A percentile compares a stretch with the other conserved stretches of the same genome.
These are phyloP conservation scores for Epinotia nisella DNA, from an alignment of 2,888 invertebrate genomes.

Conservation along the genomic window DNA sequence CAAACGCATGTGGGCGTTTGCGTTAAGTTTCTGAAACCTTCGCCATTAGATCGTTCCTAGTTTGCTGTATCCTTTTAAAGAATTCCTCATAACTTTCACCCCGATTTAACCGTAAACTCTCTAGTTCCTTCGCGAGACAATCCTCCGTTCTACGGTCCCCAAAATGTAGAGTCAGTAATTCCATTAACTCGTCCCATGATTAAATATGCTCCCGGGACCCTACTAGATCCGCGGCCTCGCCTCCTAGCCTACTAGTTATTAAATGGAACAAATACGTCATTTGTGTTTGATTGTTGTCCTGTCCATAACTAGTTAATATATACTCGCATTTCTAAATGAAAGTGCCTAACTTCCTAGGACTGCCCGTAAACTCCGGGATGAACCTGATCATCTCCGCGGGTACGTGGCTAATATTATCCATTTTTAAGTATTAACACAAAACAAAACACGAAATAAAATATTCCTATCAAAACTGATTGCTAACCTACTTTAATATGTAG, in stretches of 20 bases:
- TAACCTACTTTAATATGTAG: no score
- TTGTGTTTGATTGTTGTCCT: slow-evolving; percentile 12
- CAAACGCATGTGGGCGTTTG: background rate
- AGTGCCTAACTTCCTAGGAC: slow-evolving; percentile 12
- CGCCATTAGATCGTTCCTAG: slow-evolving; percentile 40
- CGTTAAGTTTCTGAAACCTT: slow-evolving; percentile 40
- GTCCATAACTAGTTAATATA: slow-evolving; percentile 25
- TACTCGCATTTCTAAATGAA: slow-evolving; percentile 45
- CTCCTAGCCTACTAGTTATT: slow-evolving; percentile 44
- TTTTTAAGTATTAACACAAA: background rate
- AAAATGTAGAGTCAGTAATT: slow-evolving; percentile 37
- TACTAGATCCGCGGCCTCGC: slow-evolving; percentile 41
- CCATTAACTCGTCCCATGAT: slow-evolving; percentile 34
- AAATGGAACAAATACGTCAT: slow-evolving; percentile 45
- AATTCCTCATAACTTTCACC: slow-evolving; percentile 46
- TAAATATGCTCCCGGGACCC: slow-evolving; percentile 43
- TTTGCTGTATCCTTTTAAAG: slow-evolving; percentile 46
- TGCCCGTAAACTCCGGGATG: slow-evolving; percentile 7
- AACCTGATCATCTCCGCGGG: background rate
- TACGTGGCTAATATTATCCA: slow-evolving; percentile 9
- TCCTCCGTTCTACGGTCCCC: slow-evolving; percentile 45
- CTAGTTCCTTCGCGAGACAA: slow-evolving; percentile 44
- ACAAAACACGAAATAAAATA: no score
- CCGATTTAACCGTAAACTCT: slow-evolving; percentile 39
- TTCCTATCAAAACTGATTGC: no score